These are phyloP conservation scores for Lonchura striata DNA, from an alignment of 2,113 vertebrate species.

Conservation along the genomic window DNA sequence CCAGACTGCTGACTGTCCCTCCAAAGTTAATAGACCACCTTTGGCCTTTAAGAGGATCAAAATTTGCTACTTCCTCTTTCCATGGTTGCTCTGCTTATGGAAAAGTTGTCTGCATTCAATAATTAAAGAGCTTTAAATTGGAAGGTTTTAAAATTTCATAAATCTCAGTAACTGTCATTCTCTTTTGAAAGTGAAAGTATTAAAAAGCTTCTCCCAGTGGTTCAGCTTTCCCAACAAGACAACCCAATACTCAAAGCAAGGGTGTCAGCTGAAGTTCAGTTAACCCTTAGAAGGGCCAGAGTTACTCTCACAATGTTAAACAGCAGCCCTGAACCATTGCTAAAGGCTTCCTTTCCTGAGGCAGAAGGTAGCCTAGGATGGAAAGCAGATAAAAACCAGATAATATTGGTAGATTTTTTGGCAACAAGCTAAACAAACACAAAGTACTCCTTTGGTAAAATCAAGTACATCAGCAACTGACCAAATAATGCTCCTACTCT, in stretches of 20 bases:
- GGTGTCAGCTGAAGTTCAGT: not conserved
- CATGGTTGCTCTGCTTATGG: not conserved
- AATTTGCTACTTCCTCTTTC: not conserved
- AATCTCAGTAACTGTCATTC: conserved; percentile 18
- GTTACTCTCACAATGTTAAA: not conserved
- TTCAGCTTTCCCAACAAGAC: not conserved
- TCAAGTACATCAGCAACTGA: not conserved
- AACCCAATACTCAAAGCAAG: not conserved
- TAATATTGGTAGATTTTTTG: not conserved
- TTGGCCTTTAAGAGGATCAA: not conserved
- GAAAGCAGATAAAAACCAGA: not conserved
- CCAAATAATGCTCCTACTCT: not conserved
- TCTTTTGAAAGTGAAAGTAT: conserved; percentile 24
- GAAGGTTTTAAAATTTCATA: conserved; percentile 49
- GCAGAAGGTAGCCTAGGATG: not conserved
- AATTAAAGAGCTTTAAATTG: conserved; percentile 53
- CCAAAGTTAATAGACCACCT: not conserved
- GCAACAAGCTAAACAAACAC: not conserved
- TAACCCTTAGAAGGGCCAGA: not conserved
- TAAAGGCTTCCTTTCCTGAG: not conserved
- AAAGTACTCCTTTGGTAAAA: not conserved
- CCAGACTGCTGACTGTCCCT: not conserved
- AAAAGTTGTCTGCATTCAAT: conserved; percentile 30
- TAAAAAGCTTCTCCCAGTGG: not conserved
- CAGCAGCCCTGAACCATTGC: not conserved